phyloP scores from a whole-genome alignment of 2,797 vertebrate genomes.

The Geotrypetes seraphini region DNA sequence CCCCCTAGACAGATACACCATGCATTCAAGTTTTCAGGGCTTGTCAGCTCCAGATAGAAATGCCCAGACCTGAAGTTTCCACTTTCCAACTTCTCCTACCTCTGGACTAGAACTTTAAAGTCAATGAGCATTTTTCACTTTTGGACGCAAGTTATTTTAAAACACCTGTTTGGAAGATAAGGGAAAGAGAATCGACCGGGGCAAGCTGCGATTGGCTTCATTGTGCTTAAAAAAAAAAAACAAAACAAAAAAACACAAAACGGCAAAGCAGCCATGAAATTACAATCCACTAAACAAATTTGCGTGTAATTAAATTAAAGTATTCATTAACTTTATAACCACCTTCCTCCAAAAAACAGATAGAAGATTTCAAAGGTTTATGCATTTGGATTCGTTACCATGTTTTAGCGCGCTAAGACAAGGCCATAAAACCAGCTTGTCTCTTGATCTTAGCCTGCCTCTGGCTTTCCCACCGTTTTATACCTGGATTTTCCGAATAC shows the following conservation, averaged over 20 bases:
- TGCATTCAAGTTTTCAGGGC: no score
- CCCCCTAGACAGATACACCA: neutral
- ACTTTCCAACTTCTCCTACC: constrained; percentile 25
- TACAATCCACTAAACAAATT: constrained; percentile 38
- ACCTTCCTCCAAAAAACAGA: no score
- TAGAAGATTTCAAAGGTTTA: no score
- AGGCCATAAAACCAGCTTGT: no score
- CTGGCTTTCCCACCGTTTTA: constrained; percentile 24
- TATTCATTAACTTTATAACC: constrained; percentile 22
- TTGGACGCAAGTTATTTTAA: constrained; percentile 47
- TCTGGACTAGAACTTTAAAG: constrained; percentile 63
- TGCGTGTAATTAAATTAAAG: constrained; percentile 40
- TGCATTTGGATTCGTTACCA: no score
- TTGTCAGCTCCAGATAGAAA: neutral
- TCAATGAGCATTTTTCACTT: constrained; percentile 58
- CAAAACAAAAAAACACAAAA: no score
- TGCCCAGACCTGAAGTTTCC: neutral
- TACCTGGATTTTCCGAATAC: constrained; percentile 41
- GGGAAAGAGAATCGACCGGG: constrained; percentile 39
- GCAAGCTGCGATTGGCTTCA: constrained; percentile 42
- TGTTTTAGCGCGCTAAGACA: no score
- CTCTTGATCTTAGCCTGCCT: constrained; percentile 30
- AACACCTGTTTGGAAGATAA: constrained; percentile 45
- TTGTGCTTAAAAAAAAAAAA: no score
- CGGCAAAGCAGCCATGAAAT: constrained; percentile 30